Evolutionary conservation across 1,140 invertebrate species (phyloP).

Genomic region (Tetramorium simillimum): DNA sequence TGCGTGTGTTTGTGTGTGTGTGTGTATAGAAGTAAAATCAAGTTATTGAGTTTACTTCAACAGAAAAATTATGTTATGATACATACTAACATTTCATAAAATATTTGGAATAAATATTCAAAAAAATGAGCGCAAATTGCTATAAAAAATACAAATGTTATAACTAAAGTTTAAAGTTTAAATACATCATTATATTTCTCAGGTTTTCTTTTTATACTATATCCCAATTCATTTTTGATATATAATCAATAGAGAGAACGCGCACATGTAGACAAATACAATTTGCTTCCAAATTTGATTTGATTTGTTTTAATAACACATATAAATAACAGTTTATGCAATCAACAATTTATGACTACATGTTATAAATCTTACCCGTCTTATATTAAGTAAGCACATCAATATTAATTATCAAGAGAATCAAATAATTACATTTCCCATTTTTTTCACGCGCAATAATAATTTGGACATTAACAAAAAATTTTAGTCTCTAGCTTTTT

Average conservation of each 20-base stretch:
- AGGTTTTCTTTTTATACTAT: constrained; percentile 37
- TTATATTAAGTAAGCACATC: constrained; percentile 67
- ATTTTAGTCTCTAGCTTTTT: not conserved
- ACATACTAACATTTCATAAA: constrained; percentile 55
- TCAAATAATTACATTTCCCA: constrained; percentile 59
- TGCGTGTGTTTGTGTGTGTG: not conserved
- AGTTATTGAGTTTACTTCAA: constrained; percentile 22
- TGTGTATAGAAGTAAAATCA: not conserved
- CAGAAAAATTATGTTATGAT: constrained; percentile 59
- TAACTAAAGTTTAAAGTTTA: constrained; percentile 21
- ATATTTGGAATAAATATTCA: constrained; percentile 35
- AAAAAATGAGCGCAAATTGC: constrained; percentile 29
- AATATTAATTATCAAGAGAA: constrained; percentile 61
- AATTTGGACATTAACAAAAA: constrained; percentile 7
- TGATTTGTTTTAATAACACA: constrained; percentile 54
- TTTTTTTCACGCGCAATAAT: not conserved
- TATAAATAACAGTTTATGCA: constrained; percentile 58
- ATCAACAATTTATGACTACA: constrained; percentile 70
- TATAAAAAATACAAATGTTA: constrained; percentile 36
- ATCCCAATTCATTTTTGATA: constrained; percentile 62
- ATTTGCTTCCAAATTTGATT: constrained; percentile 69
- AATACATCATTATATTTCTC: constrained; percentile 49
- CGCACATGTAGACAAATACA: constrained; percentile 59
- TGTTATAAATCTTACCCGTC: constrained; percentile 63
- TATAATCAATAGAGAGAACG: constrained; percentile 66